Percentiles rank a stretch among this genome's conserved stretches.
Conservation (phyloP, 2,113 vertebrate species). For the Zosterops borbonicus region DNA sequence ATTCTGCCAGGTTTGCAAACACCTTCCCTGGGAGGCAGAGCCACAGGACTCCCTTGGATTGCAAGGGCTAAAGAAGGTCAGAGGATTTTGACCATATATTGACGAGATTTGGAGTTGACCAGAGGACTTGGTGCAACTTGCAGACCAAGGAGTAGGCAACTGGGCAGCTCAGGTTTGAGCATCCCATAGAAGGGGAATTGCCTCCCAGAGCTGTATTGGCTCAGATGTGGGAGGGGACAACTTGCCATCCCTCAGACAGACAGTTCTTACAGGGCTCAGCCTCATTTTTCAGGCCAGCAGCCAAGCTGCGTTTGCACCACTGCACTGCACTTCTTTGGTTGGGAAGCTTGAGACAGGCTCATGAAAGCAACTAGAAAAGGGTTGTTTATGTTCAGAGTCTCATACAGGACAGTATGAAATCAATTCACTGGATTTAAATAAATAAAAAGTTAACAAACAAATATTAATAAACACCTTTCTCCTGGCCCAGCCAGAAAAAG, state of each 20-base stretch:
- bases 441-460: background rate
- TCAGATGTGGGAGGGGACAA: background rate
- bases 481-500: background rate
- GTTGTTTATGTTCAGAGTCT: background rate
- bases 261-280: background rate
- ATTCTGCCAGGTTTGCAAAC: background rate
- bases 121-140: accelerated
- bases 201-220: background rate
- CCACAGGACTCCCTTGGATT: too few species aligned
- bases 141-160: background rate
- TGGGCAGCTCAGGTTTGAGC: background rate
- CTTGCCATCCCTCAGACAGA: too few species aligned
- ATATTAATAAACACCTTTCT: background rate
- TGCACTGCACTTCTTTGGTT: accelerated
- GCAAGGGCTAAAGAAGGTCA: background rate
- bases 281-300: background rate
- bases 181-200: background rate
- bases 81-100: background rate
- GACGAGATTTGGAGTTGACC: background rate
- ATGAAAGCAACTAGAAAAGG: accelerated
- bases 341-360: background rate
- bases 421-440: background rate
- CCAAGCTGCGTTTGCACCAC: background rate
- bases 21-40: background rate
- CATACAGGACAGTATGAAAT: background rate